phyloP scores from a whole-genome alignment of 1,140 invertebrate species.

The Solenopsis fugax region DNA sequence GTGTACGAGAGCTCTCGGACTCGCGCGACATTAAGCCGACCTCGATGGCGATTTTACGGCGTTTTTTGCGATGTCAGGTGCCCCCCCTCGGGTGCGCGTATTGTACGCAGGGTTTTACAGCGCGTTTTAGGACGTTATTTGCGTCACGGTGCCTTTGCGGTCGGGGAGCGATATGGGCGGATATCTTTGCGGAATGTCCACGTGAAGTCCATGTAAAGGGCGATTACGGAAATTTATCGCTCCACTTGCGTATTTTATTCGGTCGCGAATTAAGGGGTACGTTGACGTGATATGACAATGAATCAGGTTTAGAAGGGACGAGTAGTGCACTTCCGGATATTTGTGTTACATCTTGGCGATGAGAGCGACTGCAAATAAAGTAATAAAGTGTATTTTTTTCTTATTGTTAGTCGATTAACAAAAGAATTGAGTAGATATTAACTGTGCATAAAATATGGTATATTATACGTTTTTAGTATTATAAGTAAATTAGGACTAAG shows the following conservation, averaged over 20 bases:
- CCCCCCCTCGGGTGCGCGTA: constrained; percentile 15
- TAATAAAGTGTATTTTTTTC: background rate
- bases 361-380: background rate
- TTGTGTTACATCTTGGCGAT: background rate
- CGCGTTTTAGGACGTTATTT: constrained; percentile 54
- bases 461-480: too few relatives aligned
- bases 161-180: constrained; percentile 30
- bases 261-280: constrained; percentile 33
- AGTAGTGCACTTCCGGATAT: background rate
- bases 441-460: background rate
- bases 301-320: background rate
- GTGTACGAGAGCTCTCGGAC: constrained; percentile 8
- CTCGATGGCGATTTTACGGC: constrained; percentile 65
- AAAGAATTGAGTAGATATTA: background rate
- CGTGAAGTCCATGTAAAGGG: constrained; percentile 35
- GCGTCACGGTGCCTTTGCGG: constrained; percentile 49
- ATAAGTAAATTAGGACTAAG: too few relatives aligned
- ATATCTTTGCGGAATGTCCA: constrained; percentile 44
- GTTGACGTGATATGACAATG: background rate
- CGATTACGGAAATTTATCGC: constrained; percentile 58
- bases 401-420: background rate
- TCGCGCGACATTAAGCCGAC: constrained; percentile 48
- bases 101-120: constrained; percentile 34
- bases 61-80: constrained; percentile 56
- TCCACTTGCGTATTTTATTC: constrained; percentile 8